These are phyloP conservation scores for Denticeps clupeoides DNA, from an alignment of 2,797 vertebrate species.

Conservation along the genomic window DNA sequence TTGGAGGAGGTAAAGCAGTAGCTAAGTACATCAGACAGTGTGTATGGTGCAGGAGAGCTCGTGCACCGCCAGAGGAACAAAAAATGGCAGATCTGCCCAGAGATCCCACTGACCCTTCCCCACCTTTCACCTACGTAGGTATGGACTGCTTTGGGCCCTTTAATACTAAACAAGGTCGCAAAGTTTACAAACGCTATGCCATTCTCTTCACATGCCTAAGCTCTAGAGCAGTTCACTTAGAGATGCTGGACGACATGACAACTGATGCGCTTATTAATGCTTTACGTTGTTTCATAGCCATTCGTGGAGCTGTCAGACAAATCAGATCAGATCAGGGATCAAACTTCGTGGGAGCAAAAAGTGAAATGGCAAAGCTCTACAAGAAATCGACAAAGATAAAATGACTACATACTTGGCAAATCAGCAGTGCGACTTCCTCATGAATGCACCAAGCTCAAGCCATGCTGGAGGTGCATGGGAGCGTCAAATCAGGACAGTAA, in stretches of 20 bases:
- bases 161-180: neutral
- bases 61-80: neutral
- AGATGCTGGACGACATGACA: neutral
- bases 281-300: slow-evolving; percentile 5
- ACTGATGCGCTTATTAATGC: neutral
- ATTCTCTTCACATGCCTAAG: neutral
- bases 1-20: neutral
- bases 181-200: neutral
- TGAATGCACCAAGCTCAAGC: neutral
- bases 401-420: slow-evolving; percentile 2
- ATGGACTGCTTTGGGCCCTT: neutral
- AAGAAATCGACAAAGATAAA: neutral
- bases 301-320: slow-evolving; percentile 3
- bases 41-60: neutral
- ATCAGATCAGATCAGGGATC: slow-evolving; percentile 1
- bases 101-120: neutral
- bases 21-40: neutral
- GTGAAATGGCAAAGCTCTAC: neutral
- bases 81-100: neutral
- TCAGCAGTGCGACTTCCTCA: neutral
- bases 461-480: slow-evolving; percentile 1
- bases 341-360: slow-evolving; percentile 3
- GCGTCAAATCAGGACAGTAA: neutral
- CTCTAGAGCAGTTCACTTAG: neutral
- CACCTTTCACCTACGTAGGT: neutral